Evolutionary conservation across 2,113 vertebrate species (phyloP), one percentile per base, ranked within the genome.

Genomic region (Chroicocephalus ridibundus): DNA sequence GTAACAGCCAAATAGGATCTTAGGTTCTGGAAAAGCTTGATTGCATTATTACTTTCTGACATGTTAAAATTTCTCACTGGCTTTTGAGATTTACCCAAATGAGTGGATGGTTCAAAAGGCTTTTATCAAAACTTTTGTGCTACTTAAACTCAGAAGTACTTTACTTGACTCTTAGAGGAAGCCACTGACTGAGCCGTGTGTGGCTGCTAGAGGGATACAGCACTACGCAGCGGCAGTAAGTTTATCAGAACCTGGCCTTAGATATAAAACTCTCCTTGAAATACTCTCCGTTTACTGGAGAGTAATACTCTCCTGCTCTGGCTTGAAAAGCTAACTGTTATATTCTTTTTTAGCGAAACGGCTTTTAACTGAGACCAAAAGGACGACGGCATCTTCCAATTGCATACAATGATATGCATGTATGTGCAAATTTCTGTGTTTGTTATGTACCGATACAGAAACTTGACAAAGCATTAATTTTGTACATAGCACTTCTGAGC

Each of bases 391-490:
- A 86, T 40, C 24, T 68, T 93, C 44, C 25, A 82, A 1, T 77
- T 66, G 55, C 7, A 5, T 34, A 17, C 64, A 69, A 51, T 16
- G 5, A 16, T 69, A 42, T 0, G 1, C 27, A 44, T 15, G 7
- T 49, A 38, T 78, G 54, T 51, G 20, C 36, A 80, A 40, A 82
- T 86, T 85, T 86, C 65, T 68, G 49, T 76, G 58, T 87, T 79
- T 89, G 47, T 82, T 82, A 17, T 11, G 14, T 34, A 80, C 42
- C 0, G 0, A 55, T 34, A 75, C 51, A 92, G 62, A 86, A 92
- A 90, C 76, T 86, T 86, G 92, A 94, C 88, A 90, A 95, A 94
- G 42, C 72, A 92, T 88, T 83, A 18, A 74, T 92, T 90, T 88
- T 78, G 46, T 62, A 26, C 69, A 58, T 66, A 70, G 54, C 49